Conservation (phyloP, 2,888 invertebrate genomes). For the Pristionchus arcanus region DNA sequence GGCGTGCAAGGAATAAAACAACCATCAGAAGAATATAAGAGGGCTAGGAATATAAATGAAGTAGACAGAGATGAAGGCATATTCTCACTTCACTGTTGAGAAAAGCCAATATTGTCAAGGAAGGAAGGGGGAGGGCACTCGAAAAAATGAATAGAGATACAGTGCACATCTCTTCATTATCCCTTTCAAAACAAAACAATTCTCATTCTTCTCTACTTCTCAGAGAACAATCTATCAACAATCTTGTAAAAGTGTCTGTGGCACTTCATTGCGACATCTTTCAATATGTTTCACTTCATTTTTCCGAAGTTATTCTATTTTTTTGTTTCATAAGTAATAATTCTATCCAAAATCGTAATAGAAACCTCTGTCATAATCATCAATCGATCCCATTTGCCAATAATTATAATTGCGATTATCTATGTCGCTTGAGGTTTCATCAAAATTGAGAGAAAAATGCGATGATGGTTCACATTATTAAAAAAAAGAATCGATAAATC, state of each 20-base stretch:
- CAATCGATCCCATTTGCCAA: too few species aligned
- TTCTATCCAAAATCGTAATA: background rate
- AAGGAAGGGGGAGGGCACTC: constrained; percentile 2
- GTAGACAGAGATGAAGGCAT: background rate
- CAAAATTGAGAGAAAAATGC: too few species aligned
- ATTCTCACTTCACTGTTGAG: background rate
- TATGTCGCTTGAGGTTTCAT: too few species aligned
- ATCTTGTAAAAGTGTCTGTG: too few species aligned
- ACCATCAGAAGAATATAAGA: background rate
- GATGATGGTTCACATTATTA: too few species aligned
- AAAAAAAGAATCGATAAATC: too few species aligned
- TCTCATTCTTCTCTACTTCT: background rate
- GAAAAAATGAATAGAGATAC: background rate
- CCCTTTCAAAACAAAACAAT: background rate
- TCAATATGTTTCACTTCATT: too few species aligned
- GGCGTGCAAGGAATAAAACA: background rate
- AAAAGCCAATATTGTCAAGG: background rate
- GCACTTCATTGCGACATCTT: background rate
- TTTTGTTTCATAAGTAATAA: background rate
- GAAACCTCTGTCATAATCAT: too few species aligned
- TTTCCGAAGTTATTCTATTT: too few species aligned
- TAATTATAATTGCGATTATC: too few species aligned
- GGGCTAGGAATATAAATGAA: background rate
- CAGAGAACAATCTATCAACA: background rate
- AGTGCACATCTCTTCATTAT: background rate